Conservation (phyloP, 2,888 invertebrate genomes). For the Tridacna crocea region DNA sequence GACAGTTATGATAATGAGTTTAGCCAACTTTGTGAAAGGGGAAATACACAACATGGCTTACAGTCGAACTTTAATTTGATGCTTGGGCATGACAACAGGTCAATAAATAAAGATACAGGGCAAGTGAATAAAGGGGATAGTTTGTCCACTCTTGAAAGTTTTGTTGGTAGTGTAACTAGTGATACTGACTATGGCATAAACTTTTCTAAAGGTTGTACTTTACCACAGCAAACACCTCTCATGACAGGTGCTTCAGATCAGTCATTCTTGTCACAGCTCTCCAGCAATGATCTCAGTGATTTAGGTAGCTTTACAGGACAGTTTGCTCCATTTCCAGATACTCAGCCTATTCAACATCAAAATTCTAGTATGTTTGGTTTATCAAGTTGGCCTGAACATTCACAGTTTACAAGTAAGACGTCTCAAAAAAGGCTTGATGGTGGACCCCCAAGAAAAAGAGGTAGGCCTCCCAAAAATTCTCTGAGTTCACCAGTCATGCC, state of each 20-base stretch:
- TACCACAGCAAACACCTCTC: not conserved
- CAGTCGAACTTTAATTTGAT: not conserved
- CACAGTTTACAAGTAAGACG: not conserved
- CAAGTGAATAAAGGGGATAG: slow-evolving; percentile 22
- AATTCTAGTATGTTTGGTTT: slow-evolving; percentile 30
- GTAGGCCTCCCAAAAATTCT: slow-evolving; percentile 38
- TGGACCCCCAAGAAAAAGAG: slow-evolving; percentile 23
- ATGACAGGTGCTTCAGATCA: slow-evolving; percentile 9
- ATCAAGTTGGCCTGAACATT: slow-evolving; percentile 45
- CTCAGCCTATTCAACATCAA: slow-evolving; percentile 19
- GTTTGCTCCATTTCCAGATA: not conserved
- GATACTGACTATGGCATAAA: slow-evolving; percentile 57
- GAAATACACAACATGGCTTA: not conserved
- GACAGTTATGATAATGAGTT: slow-evolving; percentile 28
- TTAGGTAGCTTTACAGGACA: slow-evolving; percentile 22
- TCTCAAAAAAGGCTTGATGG: slow-evolving; percentile 4
- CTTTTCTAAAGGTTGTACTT: slow-evolving; percentile 38
- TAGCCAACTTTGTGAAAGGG: not conserved
- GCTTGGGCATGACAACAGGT: not conserved
- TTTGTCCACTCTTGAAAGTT: slow-evolving; percentile 52
- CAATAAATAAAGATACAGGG: not conserved
- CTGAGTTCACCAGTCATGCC: slow-evolving; percentile 32
- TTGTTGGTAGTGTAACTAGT: slow-evolving; percentile 62
- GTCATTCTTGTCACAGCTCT: slow-evolving; percentile 38
- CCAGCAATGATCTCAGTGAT: slow-evolving; percentile 30